phyloP scores from a whole-genome alignment of 2,797 vertebrate species.

The Urocyon cinereoargenteus region DNA sequence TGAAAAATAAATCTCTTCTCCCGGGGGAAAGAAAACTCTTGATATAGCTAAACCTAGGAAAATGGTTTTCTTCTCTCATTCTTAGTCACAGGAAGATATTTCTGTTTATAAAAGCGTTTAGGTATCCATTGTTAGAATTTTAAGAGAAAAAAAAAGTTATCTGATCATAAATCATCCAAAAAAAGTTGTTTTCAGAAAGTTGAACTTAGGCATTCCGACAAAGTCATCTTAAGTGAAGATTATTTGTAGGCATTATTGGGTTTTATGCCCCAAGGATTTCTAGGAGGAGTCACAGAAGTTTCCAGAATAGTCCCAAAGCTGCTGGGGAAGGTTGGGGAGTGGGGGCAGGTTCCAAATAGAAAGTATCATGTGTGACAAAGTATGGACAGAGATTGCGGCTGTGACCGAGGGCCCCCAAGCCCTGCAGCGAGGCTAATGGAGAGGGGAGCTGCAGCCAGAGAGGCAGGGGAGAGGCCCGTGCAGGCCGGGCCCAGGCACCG shows the following conservation, averaged over 20 bases:
- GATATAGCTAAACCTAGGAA: background rate
- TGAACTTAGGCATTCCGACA: conserved; percentile 47
- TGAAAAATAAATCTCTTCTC: conserved; percentile 46
- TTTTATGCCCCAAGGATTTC: background rate
- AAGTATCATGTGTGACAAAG: accelerated
- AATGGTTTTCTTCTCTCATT: background rate
- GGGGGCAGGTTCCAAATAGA: background rate
- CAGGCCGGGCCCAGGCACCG: too few relatives aligned
- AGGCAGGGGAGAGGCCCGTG: too few relatives aligned
- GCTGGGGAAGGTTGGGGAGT: background rate
- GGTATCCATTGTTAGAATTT: background rate
- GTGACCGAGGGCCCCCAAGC: background rate
- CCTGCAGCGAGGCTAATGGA: background rate
- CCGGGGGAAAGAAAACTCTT: background rate
- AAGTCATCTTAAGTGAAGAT: conserved; percentile 44
- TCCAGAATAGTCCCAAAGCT: background rate
- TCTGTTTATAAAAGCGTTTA: background rate
- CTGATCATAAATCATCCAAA: background rate
- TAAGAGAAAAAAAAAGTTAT: background rate
- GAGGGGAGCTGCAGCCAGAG: background rate
- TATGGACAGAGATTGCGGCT: background rate
- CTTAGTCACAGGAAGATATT: conserved; percentile 2
- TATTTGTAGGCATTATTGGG: background rate
- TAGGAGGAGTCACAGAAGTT: background rate
- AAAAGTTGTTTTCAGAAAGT: background rate